Evolutionary conservation across 1,140 invertebrate genomes (phyloP).

Genomic region (Heliconius nattereri): DNA sequence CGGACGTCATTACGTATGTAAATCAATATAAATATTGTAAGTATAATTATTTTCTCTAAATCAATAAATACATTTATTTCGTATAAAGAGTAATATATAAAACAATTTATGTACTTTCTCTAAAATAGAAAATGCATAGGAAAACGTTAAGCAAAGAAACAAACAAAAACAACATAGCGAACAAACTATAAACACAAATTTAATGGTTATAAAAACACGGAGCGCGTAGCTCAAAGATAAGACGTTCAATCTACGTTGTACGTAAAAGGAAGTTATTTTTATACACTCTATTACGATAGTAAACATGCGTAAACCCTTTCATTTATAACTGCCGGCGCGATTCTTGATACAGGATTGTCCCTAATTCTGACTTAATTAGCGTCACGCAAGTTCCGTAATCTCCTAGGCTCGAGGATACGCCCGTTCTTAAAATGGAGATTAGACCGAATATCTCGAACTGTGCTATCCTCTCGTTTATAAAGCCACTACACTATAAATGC

Average conservation of each 20-base stretch:
- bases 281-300: slow-evolving; percentile 40
- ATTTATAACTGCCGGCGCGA: slow-evolving; percentile 76
- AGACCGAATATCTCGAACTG: slow-evolving; percentile 76
- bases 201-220: not conserved
- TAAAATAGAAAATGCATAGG: not conserved
- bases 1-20: too few species aligned
- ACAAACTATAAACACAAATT: slow-evolving; percentile 4
- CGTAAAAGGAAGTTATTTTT: not conserved
- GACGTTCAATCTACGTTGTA: slow-evolving; percentile 8
- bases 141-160: not conserved
- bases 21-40: too few species aligned
- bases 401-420: slow-evolving; percentile 74
- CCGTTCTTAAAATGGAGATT: slow-evolving; percentile 81
- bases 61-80: too few species aligned
- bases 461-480: slow-evolving; percentile 69
- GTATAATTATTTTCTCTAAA: too few species aligned
- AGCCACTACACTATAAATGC: slow-evolving; percentile 54
- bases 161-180: not conserved
- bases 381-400: slow-evolving; percentile 79
- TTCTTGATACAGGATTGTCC: slow-evolving; percentile 77
- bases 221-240: slow-evolving; percentile 21
- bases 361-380: slow-evolving; percentile 80
- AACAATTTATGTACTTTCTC: not conserved
- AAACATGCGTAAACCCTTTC: slow-evolving; percentile 76
- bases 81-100: too few species aligned